Evolutionary conservation across 2,888 invertebrate genomes (phyloP).

Genomic region (Smittia sp.): DNA sequence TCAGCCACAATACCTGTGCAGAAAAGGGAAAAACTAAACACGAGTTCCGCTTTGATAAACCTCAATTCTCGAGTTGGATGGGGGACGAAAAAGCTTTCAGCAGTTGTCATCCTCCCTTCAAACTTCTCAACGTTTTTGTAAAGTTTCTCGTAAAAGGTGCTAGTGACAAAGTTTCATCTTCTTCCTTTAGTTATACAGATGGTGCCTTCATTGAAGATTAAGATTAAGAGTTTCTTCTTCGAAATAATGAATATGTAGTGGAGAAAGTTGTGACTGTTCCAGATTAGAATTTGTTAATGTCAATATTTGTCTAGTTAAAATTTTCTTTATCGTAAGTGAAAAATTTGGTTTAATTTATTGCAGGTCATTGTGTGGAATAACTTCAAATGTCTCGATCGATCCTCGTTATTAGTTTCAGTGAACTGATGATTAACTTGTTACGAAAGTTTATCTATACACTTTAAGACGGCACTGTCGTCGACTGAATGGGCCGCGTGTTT

Average conservation of each 20-base stretch:
- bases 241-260: no score
- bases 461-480: no score
- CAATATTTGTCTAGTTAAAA: background rate
- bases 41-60: no score
- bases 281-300: background rate
- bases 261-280: no score
- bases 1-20: conserved; percentile 24
- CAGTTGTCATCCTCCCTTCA: no score
- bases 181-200: conserved; percentile 1
- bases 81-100: no score
- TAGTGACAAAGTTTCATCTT: background rate
- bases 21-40: background rate
- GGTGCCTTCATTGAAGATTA: background rate
- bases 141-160: background rate
- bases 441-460: no score
- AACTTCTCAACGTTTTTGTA: background rate
- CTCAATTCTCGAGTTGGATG: no score
- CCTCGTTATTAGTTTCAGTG: no score
- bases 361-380: conserved; percentile 21
- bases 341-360: conserved; percentile 14
- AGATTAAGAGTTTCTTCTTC: background rate
- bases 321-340: background rate
- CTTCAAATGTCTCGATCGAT: background rate
- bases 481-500: no score
- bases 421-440: no score